Base-by-base conservation (phyloP, 30 jellyfish, hydroid and myxozoan species). In the Hydractinia echinata region DNA sequence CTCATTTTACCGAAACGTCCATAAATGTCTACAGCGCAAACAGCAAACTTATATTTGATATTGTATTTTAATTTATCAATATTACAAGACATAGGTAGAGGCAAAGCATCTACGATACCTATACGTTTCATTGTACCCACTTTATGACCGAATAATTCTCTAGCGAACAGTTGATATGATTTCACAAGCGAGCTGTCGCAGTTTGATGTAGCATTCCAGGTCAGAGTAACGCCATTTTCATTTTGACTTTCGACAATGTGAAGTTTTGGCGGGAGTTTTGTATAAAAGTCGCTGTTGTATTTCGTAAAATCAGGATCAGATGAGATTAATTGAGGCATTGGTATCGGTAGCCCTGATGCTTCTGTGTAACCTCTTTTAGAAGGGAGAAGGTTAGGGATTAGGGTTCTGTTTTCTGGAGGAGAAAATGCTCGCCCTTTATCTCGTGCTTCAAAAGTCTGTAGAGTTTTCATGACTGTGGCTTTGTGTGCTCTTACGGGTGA, bases 211-310 rank as follows among this genome's bases (percentile, higher is more conserved):
- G 87, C 87, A 61, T 80, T 80, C 87, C 87, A 80, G 6, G 87
- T 80, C 8, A 80, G 85, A 4, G 87, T 80, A 5, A 80, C 87
- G 8, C 87, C 87, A 20, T 80, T 66, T 80, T 80, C 73, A 49
- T 80, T 61, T 80, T 80, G 87, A 16, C 87, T 80, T 66, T 80
- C 87, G 81, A 80, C 87, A 4, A 80, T 80, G 70, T 80, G 87
- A 10, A 80, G 61, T 48, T 80, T 80, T 19, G 87, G 87, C 44
- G 87, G 87, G 21, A 80, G 79, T 51, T 80, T 80, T 5, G 87
- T 80, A 67, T 52, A 80, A 54, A 80, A 80, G 21, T 80, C 87
- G 53, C 87, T 80, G 16, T 80, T 68, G 62, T 80, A 80, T 61
- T 80, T 80, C 11, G 58, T 9, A 15, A 61, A 20, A 51, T 80